phyloP scores from a whole-genome alignment of 2,888 invertebrate genomes.

The Rhagium mordax region DNA sequence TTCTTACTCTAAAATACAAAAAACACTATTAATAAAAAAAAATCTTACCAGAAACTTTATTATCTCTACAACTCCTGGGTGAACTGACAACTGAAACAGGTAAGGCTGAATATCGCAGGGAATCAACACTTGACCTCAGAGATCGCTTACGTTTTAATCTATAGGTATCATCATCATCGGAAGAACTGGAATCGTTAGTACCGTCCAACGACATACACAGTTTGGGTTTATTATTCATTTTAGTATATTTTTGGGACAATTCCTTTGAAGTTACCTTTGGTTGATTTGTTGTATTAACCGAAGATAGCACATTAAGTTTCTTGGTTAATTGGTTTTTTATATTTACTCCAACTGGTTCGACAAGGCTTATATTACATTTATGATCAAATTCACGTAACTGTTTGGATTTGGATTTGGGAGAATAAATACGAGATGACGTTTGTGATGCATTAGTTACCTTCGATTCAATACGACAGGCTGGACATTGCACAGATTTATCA shows the following conservation, averaged over 20 bases:
- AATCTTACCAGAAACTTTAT: slow-evolving; percentile 3
- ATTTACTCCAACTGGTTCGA: no score
- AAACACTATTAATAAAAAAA: not conserved
- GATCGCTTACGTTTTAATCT: not conserved
- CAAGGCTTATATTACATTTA: no score
- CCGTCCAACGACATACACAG: slow-evolving; percentile 46
- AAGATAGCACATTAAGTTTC: no score
- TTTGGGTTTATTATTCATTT: not conserved
- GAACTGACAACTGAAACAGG: slow-evolving; percentile 25
- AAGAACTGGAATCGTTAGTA: slow-evolving; percentile 40
- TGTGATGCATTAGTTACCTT: no score
- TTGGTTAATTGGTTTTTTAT: no score
- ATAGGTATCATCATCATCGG: slow-evolving; percentile 31
- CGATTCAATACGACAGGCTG: no score
- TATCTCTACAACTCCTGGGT: not conserved
- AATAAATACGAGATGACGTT: no score
- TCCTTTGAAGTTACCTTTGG: not conserved
- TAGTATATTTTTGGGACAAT: not conserved
- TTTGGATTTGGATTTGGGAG: no score
- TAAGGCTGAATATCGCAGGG: slow-evolving; percentile 16
- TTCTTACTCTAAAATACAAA: not conserved
- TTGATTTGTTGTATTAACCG: no score
- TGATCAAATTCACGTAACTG: no score
- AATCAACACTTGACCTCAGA: not conserved
- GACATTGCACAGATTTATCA: no score